Evolutionary conservation across 2,797 vertebrate species (phyloP).

Genomic region (Sebastes melanostomus): DNA sequence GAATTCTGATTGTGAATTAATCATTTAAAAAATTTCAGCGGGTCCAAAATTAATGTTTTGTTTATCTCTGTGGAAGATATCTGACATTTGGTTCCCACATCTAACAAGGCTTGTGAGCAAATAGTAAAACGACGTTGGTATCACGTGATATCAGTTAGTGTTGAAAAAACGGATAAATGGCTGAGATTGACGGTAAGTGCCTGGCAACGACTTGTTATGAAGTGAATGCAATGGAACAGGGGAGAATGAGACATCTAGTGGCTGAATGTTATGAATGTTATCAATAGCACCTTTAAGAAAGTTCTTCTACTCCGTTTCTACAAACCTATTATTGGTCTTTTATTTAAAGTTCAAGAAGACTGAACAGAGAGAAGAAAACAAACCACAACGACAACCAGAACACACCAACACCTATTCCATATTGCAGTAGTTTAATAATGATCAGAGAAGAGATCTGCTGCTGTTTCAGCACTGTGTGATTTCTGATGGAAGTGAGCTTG

Average conservation of each 20-base stretch:
- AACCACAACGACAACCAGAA: neutral
- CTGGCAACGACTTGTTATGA: too few species aligned
- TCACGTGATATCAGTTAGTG: too few species aligned
- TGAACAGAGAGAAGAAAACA: neutral
- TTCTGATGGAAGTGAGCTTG: constrained; percentile 68
- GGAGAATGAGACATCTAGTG: too few species aligned
- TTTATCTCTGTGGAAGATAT: too few species aligned
- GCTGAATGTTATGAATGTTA: neutral
- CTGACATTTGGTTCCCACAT: too few species aligned
- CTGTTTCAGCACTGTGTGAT: constrained; percentile 70
- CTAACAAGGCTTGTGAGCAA: too few species aligned
- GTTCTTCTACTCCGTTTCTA: neutral
- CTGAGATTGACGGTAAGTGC: too few species aligned
- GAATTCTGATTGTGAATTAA: too few species aligned
- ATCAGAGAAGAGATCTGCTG: neutral
- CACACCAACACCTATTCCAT: neutral
- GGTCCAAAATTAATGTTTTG: too few species aligned
- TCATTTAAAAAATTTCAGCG: too few species aligned
- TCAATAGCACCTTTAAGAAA: neutral
- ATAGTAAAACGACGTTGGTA: too few species aligned
- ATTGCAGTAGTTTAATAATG: neutral
- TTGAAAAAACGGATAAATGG: neutral
- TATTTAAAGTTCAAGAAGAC: neutral
- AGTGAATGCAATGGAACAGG: too few species aligned
- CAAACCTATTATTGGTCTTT: neutral